phyloP scores from a whole-genome alignment of 2,888 invertebrate species.

The Leucania comma region DNA sequence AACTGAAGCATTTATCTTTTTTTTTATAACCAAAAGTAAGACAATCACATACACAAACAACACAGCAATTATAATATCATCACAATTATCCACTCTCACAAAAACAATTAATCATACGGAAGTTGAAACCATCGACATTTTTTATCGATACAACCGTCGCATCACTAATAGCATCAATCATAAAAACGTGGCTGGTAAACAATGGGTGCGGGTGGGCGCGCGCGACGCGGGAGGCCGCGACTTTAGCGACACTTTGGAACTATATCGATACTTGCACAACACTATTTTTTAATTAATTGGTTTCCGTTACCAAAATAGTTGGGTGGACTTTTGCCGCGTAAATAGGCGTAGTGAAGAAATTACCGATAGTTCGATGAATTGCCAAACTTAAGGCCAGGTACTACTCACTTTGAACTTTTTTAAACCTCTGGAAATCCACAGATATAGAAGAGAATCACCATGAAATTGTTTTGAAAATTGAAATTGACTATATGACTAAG shows the following conservation, averaged over 20 bases:
- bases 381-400: too few relatives aligned
- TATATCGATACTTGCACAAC: slow-evolving; percentile 60
- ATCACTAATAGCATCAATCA: slow-evolving; percentile 86
- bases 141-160: slow-evolving; percentile 64
- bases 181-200: slow-evolving; percentile 84
- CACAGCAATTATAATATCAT: slow-evolving; percentile 45
- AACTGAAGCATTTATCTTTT: slow-evolving; percentile 13
- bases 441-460: too few relatives aligned
- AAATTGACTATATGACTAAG: too few relatives aligned
- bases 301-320: slow-evolving; percentile 44
- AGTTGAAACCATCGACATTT: slow-evolving; percentile 53
- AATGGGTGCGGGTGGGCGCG: slow-evolving; percentile 82
- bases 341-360: neutral
- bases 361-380: too few relatives aligned
- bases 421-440: too few relatives aligned
- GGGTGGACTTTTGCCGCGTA: neutral
- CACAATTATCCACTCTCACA: slow-evolving; percentile 29
- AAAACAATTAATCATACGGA: slow-evolving; percentile 29
- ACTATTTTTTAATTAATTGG: slow-evolving; percentile 51
- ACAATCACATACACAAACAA: slow-evolving; percentile 1
- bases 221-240: slow-evolving; percentile 85
- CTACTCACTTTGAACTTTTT: too few relatives aligned
- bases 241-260: slow-evolving; percentile 69
- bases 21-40: neutral
- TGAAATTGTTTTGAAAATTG: too few relatives aligned